A percentile compares a stretch with the other conserved stretches of the same genome.
Conservation (phyloP, 2,888 invertebrate genomes). For the Nomada ruficornis region DNA sequence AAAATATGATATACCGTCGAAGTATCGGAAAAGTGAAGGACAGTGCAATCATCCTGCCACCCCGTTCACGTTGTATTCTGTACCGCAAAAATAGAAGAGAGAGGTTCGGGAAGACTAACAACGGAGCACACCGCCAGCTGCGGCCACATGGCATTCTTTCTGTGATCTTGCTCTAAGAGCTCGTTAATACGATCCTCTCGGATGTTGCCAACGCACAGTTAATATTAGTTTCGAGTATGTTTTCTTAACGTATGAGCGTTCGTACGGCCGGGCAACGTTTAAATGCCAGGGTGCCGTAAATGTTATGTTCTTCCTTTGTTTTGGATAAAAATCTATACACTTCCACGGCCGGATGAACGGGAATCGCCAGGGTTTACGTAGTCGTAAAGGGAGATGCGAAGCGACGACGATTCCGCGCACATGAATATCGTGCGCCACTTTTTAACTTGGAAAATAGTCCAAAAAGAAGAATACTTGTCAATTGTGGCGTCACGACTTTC, state of each 20-base stretch:
- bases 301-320: conserved; percentile 54
- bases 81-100: conserved; percentile 70
- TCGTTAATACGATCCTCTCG: conserved; percentile 82
- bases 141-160: conserved; percentile 81
- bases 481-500: background rate
- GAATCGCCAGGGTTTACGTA: conserved; percentile 21
- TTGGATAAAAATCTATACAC: conserved; percentile 51
- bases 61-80: conserved; percentile 56
- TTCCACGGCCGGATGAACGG: background rate
- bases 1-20: conserved; percentile 49
- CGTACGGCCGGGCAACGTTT: conserved; percentile 51
- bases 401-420: background rate
- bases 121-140: conserved; percentile 80
- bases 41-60: conserved; percentile 42
- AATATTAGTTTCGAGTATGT: conserved; percentile 83
- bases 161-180: conserved; percentile 82
- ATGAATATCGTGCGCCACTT: background rate
- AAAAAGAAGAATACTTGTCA: too few relatives aligned
- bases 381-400: conserved; percentile 10
- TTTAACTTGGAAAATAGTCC: too few relatives aligned
- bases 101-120: conserved; percentile 67
- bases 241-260: conserved; percentile 80
- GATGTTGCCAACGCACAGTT: conserved; percentile 83
- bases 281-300: conserved; percentile 48
- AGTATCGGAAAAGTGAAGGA: conserved; percentile 50